Conservation (phyloP, 2,888 invertebrate genomes). For the Eumacrocentrus americanus region DNA sequence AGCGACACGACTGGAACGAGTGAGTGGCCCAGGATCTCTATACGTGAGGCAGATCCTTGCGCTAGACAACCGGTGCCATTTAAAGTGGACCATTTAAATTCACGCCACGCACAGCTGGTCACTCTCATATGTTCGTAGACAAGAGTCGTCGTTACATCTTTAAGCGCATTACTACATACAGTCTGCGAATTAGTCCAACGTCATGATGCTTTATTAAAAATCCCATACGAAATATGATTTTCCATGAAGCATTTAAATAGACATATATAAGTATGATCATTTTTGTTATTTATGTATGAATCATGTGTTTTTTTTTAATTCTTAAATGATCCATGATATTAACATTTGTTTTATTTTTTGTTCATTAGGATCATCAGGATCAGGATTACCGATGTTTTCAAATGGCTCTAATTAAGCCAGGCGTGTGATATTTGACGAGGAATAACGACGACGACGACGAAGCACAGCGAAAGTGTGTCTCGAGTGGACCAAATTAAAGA, state of each 20-base stretch:
- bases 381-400: no score
- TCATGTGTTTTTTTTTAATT: no score
- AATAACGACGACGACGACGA: no score
- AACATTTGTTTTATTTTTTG: no score
- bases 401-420: no score
- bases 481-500: conserved; percentile 46
- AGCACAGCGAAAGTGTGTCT: neutral
- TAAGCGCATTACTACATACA: conserved; percentile 47
- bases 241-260: no score
- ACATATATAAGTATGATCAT: no score
- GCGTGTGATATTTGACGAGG: neutral
- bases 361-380: no score
- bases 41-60: conserved; percentile 57
- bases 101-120: conserved; percentile 51
- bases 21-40: conserved; percentile 23
- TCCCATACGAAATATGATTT: no score
- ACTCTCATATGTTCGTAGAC: conserved; percentile 22
- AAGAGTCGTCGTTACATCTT: conserved; percentile 25
- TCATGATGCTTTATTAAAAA: no score
- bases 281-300: no score
- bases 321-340: no score
- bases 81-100: conserved; percentile 58
- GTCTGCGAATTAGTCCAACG: conserved; percentile 29
- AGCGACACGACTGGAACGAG: conserved; percentile 5
- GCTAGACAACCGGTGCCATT: conserved; percentile 59